Conservation (phyloP, 2,797 vertebrate genomes). For the Lepidocolaptes lacrymiger region DNA sequence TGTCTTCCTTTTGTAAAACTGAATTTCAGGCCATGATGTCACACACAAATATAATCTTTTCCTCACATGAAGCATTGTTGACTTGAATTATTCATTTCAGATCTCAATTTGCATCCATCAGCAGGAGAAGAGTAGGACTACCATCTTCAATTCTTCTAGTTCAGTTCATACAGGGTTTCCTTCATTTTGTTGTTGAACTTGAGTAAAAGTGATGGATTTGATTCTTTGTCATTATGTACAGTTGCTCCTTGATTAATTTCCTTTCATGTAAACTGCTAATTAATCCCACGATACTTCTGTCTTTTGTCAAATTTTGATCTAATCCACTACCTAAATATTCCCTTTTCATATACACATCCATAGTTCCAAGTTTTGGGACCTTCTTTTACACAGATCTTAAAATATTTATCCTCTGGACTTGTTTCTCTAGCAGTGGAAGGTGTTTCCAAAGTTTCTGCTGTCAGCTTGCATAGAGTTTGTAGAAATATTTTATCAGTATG, state of each 20-base stretch:
- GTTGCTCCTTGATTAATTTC: not conserved
- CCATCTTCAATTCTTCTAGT: not conserved
- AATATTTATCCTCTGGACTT: not conserved
- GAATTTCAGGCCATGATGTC: not conserved
- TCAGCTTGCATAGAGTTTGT: not conserved
- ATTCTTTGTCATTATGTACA: not conserved
- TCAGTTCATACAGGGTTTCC: not conserved
- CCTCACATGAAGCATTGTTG: not conserved
- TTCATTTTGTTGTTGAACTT: not conserved
- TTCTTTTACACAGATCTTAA: not conserved
- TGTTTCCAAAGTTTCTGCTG: not conserved
- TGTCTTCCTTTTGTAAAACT: not conserved
- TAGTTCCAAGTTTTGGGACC: not conserved
- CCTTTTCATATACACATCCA: not conserved
- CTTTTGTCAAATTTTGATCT: not conserved
- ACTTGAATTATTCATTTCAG: not conserved
- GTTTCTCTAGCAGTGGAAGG: not conserved
- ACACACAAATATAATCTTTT: not conserved
- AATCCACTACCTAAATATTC: not conserved
- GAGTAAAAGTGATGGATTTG: not conserved
- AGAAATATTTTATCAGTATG: not conserved
- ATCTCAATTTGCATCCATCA: not conserved
- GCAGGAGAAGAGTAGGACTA: not conserved
- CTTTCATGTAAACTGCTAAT: not conserved
- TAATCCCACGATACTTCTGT: not conserved